Percentiles rank a stretch among this genome's conserved stretches.
phyloP scores from a whole-genome alignment of 1,140 invertebrate genomes.

The Diuraphis noxia region DNA sequence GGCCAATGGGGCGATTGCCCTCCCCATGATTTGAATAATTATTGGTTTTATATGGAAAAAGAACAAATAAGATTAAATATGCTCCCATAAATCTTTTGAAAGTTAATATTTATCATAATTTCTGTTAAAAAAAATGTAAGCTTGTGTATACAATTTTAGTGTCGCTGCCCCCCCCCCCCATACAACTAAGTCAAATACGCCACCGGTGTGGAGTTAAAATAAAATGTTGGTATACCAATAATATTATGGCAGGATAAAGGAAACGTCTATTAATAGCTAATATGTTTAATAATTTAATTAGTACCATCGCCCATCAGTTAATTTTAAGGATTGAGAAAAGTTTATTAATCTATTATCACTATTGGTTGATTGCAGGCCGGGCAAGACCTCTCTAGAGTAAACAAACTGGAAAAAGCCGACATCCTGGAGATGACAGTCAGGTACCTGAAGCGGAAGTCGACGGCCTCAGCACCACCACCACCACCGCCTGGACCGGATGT shows the following conservation, averaged over 20 bases:
- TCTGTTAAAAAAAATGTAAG: too few relatives aligned
- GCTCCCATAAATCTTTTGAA: too few relatives aligned
- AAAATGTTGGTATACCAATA: neutral
- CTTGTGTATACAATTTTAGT: too few relatives aligned
- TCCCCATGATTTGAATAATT: too few relatives aligned
- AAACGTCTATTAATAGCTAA: neutral
- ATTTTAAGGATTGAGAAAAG: neutral
- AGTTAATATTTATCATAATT: too few relatives aligned
- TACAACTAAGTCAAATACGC: too few relatives aligned
- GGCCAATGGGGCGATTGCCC: too few relatives aligned
- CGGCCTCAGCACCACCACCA: conserved; percentile 64
- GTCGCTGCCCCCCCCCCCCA: too few relatives aligned
- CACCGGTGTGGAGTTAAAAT: too few relatives aligned
- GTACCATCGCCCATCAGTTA: neutral
- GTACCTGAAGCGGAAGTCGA: conserved; percentile 71
- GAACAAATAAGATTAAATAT: too few relatives aligned
- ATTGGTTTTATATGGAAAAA: too few relatives aligned
- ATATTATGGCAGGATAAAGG: neutral
- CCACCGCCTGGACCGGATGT: conserved; percentile 73
- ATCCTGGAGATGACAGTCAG: conserved; percentile 96
- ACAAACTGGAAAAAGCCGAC: conserved; percentile 93
- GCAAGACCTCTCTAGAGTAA: conserved; percentile 58
- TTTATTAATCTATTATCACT: neutral
- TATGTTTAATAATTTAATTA: too few relatives aligned
- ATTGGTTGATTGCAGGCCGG: conserved; percentile 30